Conservation (phyloP, 2,888 invertebrate species). For the Melieria crassipennis region DNA sequence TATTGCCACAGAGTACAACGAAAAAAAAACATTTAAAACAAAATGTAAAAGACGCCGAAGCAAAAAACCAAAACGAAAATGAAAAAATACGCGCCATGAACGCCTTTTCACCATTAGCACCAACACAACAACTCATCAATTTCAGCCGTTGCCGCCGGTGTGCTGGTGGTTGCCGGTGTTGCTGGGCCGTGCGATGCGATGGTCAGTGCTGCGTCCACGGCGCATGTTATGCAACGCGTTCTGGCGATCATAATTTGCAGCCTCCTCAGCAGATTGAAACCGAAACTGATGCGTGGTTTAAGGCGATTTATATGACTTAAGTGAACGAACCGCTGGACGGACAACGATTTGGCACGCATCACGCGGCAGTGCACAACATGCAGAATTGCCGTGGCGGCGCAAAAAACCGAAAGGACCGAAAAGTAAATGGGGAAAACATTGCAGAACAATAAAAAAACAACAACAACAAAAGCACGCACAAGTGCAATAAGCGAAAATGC, state of each 20-base stretch:
- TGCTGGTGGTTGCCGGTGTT: neutral
- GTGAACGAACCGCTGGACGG: neutral
- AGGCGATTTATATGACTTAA: conserved; percentile 16
- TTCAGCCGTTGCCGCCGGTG: neutral
- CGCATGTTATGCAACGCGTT: neutral
- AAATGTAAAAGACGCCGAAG: no score
- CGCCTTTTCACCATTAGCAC: conserved; percentile 1
- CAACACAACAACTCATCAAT: conserved; percentile 1
- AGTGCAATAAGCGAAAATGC: no score
- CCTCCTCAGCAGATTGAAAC: conserved; percentile 26
- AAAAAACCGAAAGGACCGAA: no score
- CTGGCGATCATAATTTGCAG: neutral
- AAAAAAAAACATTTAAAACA: no score
- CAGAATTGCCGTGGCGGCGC: no score
- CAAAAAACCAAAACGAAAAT: no score
- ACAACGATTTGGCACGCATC: conserved; percentile 21
- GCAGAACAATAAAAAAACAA: no score
- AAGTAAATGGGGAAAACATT: no score
- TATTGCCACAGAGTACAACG: no score
- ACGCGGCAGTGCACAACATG: neutral
- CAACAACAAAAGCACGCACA: no score
- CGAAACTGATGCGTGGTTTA: conserved; percentile 30
- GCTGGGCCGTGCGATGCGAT: neutral
- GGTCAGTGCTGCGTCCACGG: neutral
- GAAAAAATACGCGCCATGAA: neutral